A percentile compares a stretch with the other conserved stretches of the same genome.
Conservation (phyloP, 1,140 invertebrate species). For the Schlechtendalia chinensis region DNA sequence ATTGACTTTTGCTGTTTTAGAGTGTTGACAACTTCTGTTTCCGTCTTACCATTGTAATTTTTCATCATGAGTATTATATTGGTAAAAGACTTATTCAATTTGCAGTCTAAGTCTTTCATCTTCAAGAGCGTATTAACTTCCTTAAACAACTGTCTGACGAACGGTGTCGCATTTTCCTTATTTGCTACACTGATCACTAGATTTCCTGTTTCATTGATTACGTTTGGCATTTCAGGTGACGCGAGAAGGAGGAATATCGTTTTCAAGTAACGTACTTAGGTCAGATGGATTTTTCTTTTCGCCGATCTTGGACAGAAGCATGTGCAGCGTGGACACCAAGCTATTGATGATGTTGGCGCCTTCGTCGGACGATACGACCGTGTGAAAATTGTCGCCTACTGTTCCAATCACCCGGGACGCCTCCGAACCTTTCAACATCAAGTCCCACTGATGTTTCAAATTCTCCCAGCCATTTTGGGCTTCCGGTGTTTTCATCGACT, state of each 20-base stretch:
- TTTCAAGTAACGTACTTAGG: not conserved
- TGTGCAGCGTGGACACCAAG: not conserved
- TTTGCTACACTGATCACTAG: not conserved
- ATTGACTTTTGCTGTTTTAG: too few species aligned
- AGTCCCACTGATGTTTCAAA: not conserved
- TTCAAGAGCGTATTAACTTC: not conserved
- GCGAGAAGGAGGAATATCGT: not conserved
- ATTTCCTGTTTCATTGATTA: not conserved
- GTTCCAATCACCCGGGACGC: not conserved
- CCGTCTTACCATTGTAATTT: too few species aligned
- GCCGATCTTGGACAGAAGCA: not conserved
- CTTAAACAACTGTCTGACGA: not conserved
- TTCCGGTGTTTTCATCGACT: not conserved
- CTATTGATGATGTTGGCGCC: not conserved
- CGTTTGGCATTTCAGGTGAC: not conserved
- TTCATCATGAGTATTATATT: too few species aligned
- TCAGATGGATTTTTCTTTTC: not conserved
- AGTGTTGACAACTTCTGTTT: too few species aligned
- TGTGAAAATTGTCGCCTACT: not conserved
- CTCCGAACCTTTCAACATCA: not conserved
- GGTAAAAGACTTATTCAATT: not conserved
- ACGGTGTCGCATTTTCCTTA: not conserved
- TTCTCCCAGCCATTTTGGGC: not conserved
- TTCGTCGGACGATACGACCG: accelerated
- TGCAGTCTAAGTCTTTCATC: not conserved